phyloP scores from a whole-genome alignment of 2,797 vertebrate genomes.

The Cygnus olor region DNA sequence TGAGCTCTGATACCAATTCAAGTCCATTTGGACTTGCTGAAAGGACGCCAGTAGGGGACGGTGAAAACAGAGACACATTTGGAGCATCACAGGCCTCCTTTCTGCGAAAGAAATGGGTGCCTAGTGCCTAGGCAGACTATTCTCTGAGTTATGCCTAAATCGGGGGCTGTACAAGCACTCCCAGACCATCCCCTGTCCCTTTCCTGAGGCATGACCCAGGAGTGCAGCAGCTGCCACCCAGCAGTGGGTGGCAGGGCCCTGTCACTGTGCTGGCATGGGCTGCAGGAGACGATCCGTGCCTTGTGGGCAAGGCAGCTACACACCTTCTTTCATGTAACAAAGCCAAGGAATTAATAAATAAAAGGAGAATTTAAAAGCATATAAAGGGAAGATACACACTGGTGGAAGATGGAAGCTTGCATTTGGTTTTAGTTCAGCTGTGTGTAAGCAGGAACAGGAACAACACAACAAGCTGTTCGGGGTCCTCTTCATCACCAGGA shows the following conservation, averaged over 20 bases:
- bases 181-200: neutral
- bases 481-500: neutral
- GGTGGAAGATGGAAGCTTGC: neutral
- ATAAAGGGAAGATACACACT: neutral
- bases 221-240: neutral
- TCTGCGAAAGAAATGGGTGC: neutral
- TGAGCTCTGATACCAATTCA: neutral
- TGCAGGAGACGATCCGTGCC: neutral
- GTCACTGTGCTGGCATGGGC: fast-evolving
- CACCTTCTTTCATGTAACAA: neutral
- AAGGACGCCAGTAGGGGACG: neutral
- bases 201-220: neutral
- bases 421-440: neutral
- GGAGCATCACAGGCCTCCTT: neutral
- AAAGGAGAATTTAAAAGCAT: neutral
- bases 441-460: neutral
- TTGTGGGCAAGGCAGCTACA: neutral
- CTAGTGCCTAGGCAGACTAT: neutral
- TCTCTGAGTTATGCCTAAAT: neutral
- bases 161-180: neutral
- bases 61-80: constrained; percentile 30
- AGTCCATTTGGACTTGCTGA: constrained; percentile 13
- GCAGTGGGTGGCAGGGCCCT: neutral
- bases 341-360: neutral
- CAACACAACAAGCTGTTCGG: neutral